Base-by-base conservation (phyloP, 1,140 invertebrate species). In the Riptortus pedestris region DNA sequence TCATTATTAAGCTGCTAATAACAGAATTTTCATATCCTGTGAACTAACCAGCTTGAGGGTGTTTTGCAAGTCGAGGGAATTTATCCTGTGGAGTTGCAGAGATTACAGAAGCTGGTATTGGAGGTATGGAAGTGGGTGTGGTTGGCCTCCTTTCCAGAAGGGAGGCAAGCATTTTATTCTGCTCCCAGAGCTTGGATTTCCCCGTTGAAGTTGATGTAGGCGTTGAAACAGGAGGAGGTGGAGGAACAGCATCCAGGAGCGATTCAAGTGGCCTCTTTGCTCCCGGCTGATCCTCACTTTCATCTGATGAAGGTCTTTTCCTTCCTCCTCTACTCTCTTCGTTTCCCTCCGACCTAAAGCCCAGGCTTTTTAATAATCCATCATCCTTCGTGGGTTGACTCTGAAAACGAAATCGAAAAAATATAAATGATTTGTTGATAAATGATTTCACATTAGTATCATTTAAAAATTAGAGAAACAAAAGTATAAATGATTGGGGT, bases 101-200 rank as follows among this genome's bases (percentile, higher is more conserved):
- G 76, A 82, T 83, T 74, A 80, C 79, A 76, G 79, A 83, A 22
- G 79, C 78, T 65, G 84, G 79, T 65, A 85, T 79, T 60, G 80
- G 80, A 67, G 84, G 82, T 62, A 86, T 82, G 1, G 79, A 79
- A 45, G 86, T 83, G 57, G 84, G 82, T 38, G 83, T 81, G n/a
- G 85, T 81, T 59, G 87, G 84, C 69, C 87, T 83, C 72, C 87
- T 86, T 12, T 88, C 87, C 69, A 95, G 74, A 62, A 95, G 74
- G 51, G 85, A 84, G 12, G 90, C 90, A 66, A 94, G 77, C 82
- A 94, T 90, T 69, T 87, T 85, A 75, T 96, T 96, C 70, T 85
- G 87, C 72, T 89, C 82, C 74, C 85, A 87, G 3, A 90, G 76
- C 65, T 83, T 82, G 68, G 85, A 87, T 67, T 81, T 80, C 59